A percentile compares a stretch with the other conserved stretches of the same genome.
phyloP scores from a whole-genome alignment of 2,113 vertebrate genomes.

The Amphiprion percula region DNA sequence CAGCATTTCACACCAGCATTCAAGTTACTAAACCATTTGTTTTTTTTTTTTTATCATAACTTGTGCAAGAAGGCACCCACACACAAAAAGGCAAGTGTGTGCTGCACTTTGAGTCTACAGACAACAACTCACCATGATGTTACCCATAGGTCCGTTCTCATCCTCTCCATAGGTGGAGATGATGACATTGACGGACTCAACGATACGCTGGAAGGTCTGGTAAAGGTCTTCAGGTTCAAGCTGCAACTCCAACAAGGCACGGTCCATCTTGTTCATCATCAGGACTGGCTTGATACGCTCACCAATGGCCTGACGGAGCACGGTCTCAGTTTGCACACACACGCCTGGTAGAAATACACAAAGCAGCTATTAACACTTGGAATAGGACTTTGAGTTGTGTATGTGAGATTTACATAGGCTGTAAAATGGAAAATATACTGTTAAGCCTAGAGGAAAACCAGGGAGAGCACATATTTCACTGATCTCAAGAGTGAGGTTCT shows the following conservation, averaged over 20 bases:
- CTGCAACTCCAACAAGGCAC: conserved; percentile 95
- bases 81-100: no score
- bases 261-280: conserved; percentile 99
- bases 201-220: conserved; percentile 97
- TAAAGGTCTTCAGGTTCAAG: conserved; percentile 93
- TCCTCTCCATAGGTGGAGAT: conserved; percentile 95
- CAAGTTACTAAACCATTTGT: no score
- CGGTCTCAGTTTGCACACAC: conserved; percentile 96
- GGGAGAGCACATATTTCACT: no score
- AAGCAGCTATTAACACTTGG: not conserved
- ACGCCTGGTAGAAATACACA: conserved; percentile 84
- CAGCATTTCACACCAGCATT: no score
- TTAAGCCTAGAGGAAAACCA: no score
- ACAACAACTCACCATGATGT: conserved; percentile 88
- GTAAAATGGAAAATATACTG: no score
- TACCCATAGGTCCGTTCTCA: conserved; percentile 94
- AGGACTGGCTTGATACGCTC: conserved; percentile 97
- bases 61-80: no score
- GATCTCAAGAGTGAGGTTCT: no score
- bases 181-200: conserved; percentile 96
- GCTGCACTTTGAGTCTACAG: not conserved
- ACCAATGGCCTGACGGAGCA: conserved; percentile 94
- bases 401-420: no score
- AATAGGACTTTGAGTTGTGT: not conserved
- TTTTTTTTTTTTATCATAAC: no score